Evolutionary conservation across 2,113 vertebrate genomes (phyloP).

Genomic region (Sigmodon hispidus): DNA sequence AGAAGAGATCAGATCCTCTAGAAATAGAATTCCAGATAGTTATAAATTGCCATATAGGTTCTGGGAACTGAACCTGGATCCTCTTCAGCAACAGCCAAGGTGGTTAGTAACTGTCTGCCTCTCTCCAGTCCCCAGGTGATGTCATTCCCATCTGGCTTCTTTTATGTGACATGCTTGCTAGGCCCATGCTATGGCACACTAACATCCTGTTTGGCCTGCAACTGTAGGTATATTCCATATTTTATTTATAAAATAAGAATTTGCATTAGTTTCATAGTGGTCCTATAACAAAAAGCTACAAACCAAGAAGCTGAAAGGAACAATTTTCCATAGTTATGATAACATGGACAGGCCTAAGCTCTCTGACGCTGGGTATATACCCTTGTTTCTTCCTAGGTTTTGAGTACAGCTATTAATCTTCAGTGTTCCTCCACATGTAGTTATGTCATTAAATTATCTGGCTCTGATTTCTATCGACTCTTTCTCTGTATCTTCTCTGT

Average conservation of each 20-base stretch:
- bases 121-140: not conserved
- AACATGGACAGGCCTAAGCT: rapidly evolving
- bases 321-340: not conserved
- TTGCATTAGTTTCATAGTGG: not conserved
- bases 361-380: not conserved
- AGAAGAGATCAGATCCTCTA: too few relatives aligned
- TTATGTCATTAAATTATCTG: not conserved
- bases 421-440: not conserved
- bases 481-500: not conserved
- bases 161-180: not conserved
- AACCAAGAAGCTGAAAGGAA: not conserved
- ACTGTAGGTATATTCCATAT: not conserved
- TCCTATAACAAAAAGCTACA: not conserved
- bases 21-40: not conserved
- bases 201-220: not conserved
- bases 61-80: not conserved
- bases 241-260: not conserved
- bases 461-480: not conserved
- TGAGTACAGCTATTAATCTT: not conserved
- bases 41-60: not conserved
- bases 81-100: too few relatives aligned
- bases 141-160: not conserved
- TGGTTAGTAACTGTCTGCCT: not conserved
- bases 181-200: not conserved
- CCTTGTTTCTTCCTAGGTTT: not conserved